Evolutionary conservation across 2,113 vertebrate species (phyloP), one percentile per base, ranked within the genome.

Genomic region (Corythornis madagascariensis): DNA sequence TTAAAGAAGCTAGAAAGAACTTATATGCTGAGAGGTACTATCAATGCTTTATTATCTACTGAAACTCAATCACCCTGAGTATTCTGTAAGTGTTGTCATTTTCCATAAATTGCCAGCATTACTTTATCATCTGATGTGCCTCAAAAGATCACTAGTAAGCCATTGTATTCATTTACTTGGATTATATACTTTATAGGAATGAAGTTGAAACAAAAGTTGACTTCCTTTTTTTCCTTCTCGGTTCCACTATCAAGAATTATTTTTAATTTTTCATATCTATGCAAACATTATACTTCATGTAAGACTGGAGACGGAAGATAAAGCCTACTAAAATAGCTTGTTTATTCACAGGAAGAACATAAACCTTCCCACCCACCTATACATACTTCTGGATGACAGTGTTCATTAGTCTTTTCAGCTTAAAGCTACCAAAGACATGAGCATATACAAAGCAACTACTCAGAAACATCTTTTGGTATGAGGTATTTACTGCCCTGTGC

Each of bases 211-310:
- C 21, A 89, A 69, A 92, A 76, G 16, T 19, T 69, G 26, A 42
- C n/a, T 93, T 96, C 84, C 42, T 48, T 87, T 93, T 65, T 66
- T 55, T 19, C 21, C 21, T 65, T 93, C 48, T 92, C 55, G 38
- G 67, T 85, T 83, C 55, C 72, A 88, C 38, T 77, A 45, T 18
- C 8, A 93, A 56, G 59, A 83, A 29, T 14, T 72, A 53, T 11
- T 16, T 22, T 25, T 9, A 9, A 38, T 33, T 55, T 79, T 67
- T 38, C 55, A 77, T 59, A 87, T 8, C 31, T 73, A 28, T 16
- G 21, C 31, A 82, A 84, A 70, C 24, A 59, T 13, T 56, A 29
- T 22, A 53, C 33, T 86, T 72, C 16, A 75, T 11, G 29, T 26
- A 52, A 52, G 50, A 26, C 50, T 52, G 50, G 50, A 76, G 47